phyloP scores from a whole-genome alignment of 2,797 vertebrate species.

The Triplophysa yarkandensis region DNA sequence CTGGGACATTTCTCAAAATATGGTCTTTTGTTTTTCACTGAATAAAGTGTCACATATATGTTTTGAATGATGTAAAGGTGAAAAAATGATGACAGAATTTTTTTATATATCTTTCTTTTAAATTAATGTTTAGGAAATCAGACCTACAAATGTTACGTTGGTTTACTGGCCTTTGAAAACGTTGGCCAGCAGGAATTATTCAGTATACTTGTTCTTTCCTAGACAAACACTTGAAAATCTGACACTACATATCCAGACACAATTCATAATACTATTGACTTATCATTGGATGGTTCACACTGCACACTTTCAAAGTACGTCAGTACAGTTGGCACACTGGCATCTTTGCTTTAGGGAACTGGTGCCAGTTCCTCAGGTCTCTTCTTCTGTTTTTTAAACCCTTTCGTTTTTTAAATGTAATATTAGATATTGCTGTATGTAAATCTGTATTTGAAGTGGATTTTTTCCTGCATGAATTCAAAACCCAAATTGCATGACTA shows the following conservation, averaged over 20 bases:
- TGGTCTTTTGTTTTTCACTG: too few relatives aligned
- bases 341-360: not conserved
- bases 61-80: too few relatives aligned
- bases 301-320: not conserved
- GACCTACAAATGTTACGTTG: too few relatives aligned
- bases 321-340: not conserved
- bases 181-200: not conserved
- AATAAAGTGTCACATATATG: too few relatives aligned
- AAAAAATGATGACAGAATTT: too few relatives aligned
- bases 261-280: not conserved
- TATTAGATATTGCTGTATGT: too few relatives aligned
- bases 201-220: not conserved
- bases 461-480: too few relatives aligned
- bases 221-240: not conserved
- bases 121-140: too few relatives aligned
- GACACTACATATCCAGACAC: conserved; percentile 4
- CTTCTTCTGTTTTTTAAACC: not conserved
- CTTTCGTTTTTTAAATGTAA: too few relatives aligned
- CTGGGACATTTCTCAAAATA: too few relatives aligned
- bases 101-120: not conserved
- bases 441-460: too few relatives aligned
- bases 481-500: too few relatives aligned
- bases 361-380: not conserved
- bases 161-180: conserved; percentile 1
- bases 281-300: not conserved